These are phyloP conservation scores for Scolopax rusticola DNA, from an alignment of 2,797 vertebrate species.

Conservation along the genomic window DNA sequence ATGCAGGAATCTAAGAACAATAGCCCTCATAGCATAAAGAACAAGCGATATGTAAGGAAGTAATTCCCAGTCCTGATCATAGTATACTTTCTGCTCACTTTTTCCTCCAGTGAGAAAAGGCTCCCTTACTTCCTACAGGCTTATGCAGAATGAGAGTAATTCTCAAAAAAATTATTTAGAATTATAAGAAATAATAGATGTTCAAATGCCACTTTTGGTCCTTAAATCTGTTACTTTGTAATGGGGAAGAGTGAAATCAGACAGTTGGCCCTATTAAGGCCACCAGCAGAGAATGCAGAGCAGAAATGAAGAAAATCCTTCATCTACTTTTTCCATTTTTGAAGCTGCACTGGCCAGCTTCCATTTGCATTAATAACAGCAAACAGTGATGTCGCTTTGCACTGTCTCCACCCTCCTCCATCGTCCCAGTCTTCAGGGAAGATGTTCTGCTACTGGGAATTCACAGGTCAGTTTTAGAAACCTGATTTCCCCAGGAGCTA, in stretches of 20 bases:
- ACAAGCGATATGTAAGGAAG: background rate
- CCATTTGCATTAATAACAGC: conserved; percentile 10
- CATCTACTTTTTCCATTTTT: conserved; percentile 18
- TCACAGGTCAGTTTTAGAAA: background rate
- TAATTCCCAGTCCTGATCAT: background rate
- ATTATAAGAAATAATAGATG: background rate
- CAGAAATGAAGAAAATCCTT: background rate
- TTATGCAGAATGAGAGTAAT: background rate
- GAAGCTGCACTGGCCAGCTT: background rate
- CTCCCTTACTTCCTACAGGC: background rate
- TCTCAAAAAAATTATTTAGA: rapidly evolving
- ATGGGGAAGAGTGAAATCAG: background rate
- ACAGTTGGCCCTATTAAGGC: background rate
- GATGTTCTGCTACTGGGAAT: background rate
- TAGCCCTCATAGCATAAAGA: background rate
- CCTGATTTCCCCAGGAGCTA: background rate
- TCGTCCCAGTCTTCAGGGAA: background rate
- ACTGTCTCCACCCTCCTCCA: background rate
- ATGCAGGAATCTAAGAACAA: background rate
- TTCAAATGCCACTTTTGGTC: background rate
- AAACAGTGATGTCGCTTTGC: background rate
- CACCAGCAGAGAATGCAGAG: background rate
- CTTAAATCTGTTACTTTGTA: background rate
- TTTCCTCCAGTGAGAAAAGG: background rate
- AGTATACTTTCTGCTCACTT: background rate